Base-by-base conservation (phyloP, 2,113 vertebrate genomes). In the Colius striatus region DNA sequence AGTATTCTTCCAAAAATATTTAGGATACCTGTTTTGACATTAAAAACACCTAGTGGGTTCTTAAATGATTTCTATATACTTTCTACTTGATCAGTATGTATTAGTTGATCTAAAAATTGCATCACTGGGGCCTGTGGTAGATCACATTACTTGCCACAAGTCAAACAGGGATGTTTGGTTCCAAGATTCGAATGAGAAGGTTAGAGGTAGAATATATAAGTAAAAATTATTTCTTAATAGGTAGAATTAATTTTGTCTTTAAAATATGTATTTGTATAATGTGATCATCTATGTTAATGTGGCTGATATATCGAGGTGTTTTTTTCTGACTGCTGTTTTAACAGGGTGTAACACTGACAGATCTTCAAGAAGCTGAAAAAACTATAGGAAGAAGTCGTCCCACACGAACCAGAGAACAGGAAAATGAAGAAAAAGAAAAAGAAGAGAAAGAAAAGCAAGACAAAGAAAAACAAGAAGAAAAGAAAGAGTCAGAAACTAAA, bases 351-450 rank as follows among this genome's bases (percentile, higher is more conserved):
- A 99, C 99, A 53, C 92, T 99, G 95, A 99, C 99, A 43, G 99
- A 99, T 98, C 98, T 99, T 96, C 99, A 99, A 92, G 99, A 99
- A 97, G 99, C 99, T 53, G 99, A 99, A 97, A 99, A 99, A 98
- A 99, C 99, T 83, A 99, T 99, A 92, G 98, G 98, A 90, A 98
- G 98, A 98, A 99, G 95, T 98, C 99, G 99, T 80, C 72, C 98
- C 81, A 93, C 95, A 8, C 97, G 98, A 97, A 98, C 98, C 84
- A 98, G 98, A 94, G 99, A 99, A 93, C 99, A 99, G 91, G 99
- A 99, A 96, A 99, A 98, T 94, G 98, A 99, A 97, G 98, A 98
- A 90, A 99, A 99, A 96, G 98, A 98, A 94, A 99, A 99, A 93
- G 98, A 99, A 57, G 98, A 98, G 62, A 99, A 99, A 96, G 98